Conservation (phyloP, 1,140 invertebrate species). For the Ostrea edulis region DNA sequence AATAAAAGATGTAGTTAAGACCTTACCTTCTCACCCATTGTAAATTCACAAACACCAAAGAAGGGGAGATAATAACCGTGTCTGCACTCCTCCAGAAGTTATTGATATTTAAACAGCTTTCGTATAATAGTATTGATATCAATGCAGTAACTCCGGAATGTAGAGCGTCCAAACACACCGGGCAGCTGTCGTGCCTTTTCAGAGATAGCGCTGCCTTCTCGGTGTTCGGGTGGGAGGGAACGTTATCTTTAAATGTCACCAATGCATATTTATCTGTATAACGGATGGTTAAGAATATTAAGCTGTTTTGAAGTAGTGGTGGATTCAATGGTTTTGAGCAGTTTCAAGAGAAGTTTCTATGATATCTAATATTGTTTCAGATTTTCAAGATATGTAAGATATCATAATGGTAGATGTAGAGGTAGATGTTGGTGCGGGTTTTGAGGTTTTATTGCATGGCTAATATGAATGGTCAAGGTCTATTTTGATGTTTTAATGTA, state of each 20-base stretch:
- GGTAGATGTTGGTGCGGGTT: too few relatives aligned
- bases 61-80: slow-evolving; percentile 9
- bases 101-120: slow-evolving; percentile 19
- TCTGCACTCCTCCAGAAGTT: background rate
- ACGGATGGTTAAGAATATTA: background rate
- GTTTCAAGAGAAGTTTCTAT: too few relatives aligned
- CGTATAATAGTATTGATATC: slow-evolving; percentile 13
- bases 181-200: background rate
- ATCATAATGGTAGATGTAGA: too few relatives aligned
- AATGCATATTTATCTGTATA: slow-evolving; percentile 5
- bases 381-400: too few relatives aligned
- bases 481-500: background rate
- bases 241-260: slow-evolving; percentile 26
- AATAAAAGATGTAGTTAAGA: background rate
- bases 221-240: slow-evolving; percentile 4
- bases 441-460: background rate
- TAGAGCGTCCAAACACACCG: background rate
- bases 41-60: background rate
- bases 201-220: slow-evolving; percentile 5
- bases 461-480: background rate
- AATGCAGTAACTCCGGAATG: background rate
- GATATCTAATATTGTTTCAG: too few relatives aligned
- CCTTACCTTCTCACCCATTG: background rate
- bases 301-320: background rate
- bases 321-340: background rate